These are phyloP conservation scores for Osmerus eperlanus DNA, from an alignment of 2,113 vertebrate species.

Conservation along the genomic window DNA sequence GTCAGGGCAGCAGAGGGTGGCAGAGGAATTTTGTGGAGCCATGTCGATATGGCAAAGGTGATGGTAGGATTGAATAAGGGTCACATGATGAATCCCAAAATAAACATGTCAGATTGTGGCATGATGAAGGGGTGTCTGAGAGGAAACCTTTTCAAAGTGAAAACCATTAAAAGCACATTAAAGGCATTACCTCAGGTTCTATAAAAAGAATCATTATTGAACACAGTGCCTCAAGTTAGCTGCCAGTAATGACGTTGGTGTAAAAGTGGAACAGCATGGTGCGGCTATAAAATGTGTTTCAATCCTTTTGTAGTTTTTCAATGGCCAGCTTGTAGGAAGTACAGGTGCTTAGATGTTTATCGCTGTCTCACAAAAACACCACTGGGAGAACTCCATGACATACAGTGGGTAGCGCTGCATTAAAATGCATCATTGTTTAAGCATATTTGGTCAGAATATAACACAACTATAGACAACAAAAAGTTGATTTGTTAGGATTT, in stretches of 20 bases:
- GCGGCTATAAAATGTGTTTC: constrained; percentile 1
- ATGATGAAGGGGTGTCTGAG: not conserved
- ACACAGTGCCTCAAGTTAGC: no score
- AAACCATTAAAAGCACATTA: not conserved
- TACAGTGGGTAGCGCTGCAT: not conserved
- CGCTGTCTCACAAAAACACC: constrained; percentile 23
- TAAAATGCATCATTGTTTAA: no score
- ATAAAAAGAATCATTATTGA: constrained; percentile 1
- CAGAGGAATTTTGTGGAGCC: not conserved
- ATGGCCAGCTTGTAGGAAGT: constrained; percentile 10
- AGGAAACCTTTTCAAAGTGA: not conserved
- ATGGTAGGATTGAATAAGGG: not conserved
- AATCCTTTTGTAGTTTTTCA: not conserved
- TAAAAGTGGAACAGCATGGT: constrained; percentile 17
- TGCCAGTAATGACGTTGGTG: not conserved
- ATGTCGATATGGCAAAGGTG: not conserved
- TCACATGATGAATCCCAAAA: constrained; percentile 4
- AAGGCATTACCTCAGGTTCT: constrained; percentile 14
- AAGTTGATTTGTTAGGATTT: constrained; percentile 25
- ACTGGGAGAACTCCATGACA: constrained; percentile 20
- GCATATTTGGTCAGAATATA: not conserved
- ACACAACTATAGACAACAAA: not conserved
- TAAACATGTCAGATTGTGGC: constrained; percentile 12
- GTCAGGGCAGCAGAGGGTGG: not conserved
- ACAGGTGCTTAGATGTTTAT: constrained; percentile 28